A percentile compares a stretch with the other conserved stretches of the same genome.
phyloP scores from a whole-genome alignment of 2,888 invertebrate species.

The Drosophila cyrtoloma region DNA sequence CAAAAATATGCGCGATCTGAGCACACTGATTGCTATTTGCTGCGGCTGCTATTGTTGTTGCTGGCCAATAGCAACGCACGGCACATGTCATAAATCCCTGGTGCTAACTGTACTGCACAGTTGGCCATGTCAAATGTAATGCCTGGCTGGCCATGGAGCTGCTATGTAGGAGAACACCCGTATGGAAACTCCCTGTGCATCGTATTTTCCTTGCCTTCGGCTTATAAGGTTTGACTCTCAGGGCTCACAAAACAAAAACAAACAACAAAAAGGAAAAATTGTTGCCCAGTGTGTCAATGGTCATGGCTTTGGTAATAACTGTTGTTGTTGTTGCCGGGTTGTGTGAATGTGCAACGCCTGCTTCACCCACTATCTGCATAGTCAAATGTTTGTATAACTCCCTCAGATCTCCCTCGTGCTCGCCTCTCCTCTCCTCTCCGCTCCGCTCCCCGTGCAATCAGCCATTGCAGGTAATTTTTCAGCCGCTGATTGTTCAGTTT shows the following conservation, averaged over 20 bases:
- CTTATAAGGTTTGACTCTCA: conserved; percentile 54
- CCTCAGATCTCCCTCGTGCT: background rate
- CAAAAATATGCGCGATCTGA: conserved; percentile 34
- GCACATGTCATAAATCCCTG: conserved; percentile 57
- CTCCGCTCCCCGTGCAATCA: background rate
- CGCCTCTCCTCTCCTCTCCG: background rate
- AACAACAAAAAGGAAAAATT: conserved; percentile 6
- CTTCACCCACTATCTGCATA: conserved; percentile 31
- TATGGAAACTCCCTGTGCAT: conserved; percentile 34
- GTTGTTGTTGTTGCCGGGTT: conserved; percentile 8
- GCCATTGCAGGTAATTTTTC: conserved; percentile 61
- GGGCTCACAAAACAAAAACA: conserved; percentile 38
- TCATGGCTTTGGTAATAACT: conserved; percentile 32
- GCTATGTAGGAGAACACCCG: conserved; percentile 11
- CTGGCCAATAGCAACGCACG: conserved; percentile 24
- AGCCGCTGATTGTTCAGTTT: conserved; percentile 58
- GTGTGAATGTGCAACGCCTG: conserved; percentile 29
- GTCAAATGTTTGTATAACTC: conserved; percentile 17
- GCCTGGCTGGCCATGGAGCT: conserved; percentile 20
- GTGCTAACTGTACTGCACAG: conserved; percentile 56
- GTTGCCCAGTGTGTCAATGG: conserved; percentile 63
- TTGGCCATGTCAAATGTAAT: conserved; percentile 25
- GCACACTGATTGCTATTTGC: conserved; percentile 41
- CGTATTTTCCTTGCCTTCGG: conserved; percentile 38
- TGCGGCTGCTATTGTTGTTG: conserved; percentile 1